Base-by-base conservation (phyloP, 2,113 vertebrate genomes). In the Leptodactylus fuscus region DNA sequence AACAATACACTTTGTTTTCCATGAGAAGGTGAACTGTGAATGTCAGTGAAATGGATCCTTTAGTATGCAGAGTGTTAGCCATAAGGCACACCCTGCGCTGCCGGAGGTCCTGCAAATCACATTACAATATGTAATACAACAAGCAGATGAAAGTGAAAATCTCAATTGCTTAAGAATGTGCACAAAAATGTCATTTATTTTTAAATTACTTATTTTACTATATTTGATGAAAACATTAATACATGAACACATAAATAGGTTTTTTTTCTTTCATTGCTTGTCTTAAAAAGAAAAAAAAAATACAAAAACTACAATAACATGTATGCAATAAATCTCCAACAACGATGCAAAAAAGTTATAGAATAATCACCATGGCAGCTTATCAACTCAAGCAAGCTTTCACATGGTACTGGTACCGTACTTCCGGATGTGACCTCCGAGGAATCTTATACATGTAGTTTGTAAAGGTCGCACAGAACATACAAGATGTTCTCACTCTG, bases 51-150 rank as follows among this genome's bases (percentile, higher is more conserved):
- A 16, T 20, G 15, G 36, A 60, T 11, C 5, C 2, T 44, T 80
- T 80, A 44, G 77, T 36, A 80, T 80, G 53, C 55, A 16, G 71
- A 24, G 49, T n/a, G 20, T 6, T 79, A 15, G 76, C 71, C 16
- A 38, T 34, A 27, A 32, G 46, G 24, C 46, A 51, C 46, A 36
- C 20, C 51, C 32, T 38, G 20, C 34, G 41, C 24, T 16, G 32
- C 51, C 49, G n/a, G 76, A 79, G 51, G 53, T 60, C 51, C 34
- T 58, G 36, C 36, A 15, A 79, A 41, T 32, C 77, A 62, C 38
- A 20, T 44, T 13, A 18, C 3, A 79, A 29, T 29, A 74, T n/a
- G 15, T 8, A 27, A 73, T 5, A 34, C 20, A 24, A 44, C n/a
- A 77, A 53, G 36, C n/a, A 29, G 2, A 15, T 49, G 46, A 76